Evolutionary conservation across 2,888 invertebrate genomes (phyloP).

Genomic region (Clusia tigrina): DNA sequence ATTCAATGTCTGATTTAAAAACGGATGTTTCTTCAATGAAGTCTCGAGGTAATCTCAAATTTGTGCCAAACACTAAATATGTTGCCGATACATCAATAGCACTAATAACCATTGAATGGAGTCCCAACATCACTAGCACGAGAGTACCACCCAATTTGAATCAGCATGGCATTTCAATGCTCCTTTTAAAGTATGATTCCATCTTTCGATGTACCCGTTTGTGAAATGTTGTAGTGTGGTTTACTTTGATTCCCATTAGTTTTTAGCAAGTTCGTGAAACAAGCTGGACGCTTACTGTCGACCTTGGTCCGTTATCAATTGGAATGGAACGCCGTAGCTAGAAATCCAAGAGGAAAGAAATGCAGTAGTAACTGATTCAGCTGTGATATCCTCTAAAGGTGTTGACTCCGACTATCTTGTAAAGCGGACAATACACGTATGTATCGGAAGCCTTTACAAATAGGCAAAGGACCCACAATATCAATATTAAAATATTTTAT

Average conservation of each 20-base stretch:
- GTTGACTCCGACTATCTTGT: conserved; percentile 25
- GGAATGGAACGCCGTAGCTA: conserved; percentile 21
- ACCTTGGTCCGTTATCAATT: conserved; percentile 28
- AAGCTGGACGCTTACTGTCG: conserved; percentile 27
- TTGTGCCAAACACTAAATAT: conserved; percentile 49
- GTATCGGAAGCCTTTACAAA: conserved; percentile 18
- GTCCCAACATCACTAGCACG: conserved; percentile 27
- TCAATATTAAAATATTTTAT: conserved; percentile 30
- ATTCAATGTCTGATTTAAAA: background rate
- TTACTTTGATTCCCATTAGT: background rate
- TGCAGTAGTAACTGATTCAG: conserved; percentile 16
- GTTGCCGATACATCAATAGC: conserved; percentile 37
- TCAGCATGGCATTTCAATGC: conserved; percentile 25
- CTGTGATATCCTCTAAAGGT: conserved; percentile 25
- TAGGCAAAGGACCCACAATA: conserved; percentile 25
- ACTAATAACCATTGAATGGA: conserved; percentile 26
- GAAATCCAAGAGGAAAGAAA: conserved; percentile 23
- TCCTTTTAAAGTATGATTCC: conserved; percentile 31
- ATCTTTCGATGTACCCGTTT: conserved; percentile 34
- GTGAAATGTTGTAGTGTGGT: conserved; percentile 30
- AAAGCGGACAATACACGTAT: conserved; percentile 25
- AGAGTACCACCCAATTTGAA: conserved; percentile 27
- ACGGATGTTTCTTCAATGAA: conserved; percentile 25
- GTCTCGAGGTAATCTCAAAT: conserved; percentile 42
- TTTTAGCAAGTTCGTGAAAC: conserved; percentile 26